These are phyloP conservation scores for Ruditapes philippinarum DNA, from an alignment of 1,140 invertebrate genomes.

Conservation along the genomic window DNA sequence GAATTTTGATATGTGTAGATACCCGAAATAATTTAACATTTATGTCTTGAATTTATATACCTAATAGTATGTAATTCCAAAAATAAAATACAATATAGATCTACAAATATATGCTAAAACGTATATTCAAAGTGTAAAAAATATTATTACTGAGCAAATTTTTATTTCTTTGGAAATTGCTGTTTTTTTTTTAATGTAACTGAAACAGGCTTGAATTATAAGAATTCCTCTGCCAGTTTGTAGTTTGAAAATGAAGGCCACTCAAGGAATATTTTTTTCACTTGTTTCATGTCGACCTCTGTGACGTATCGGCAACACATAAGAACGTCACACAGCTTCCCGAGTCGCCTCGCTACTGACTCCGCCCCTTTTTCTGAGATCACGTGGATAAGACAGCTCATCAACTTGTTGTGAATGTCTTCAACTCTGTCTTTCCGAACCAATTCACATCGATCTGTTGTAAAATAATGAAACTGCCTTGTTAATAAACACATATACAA, in stretches of 20 bases:
- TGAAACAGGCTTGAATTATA: no score
- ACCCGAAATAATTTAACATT: no score
- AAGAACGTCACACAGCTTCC: background rate
- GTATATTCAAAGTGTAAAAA: no score
- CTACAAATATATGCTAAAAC: no score
- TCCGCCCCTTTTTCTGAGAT: background rate
- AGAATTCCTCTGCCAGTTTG: constrained; percentile 1
- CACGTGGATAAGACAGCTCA: background rate
- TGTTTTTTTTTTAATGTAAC: no score
- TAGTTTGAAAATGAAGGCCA: constrained; percentile 5
- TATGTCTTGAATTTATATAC: no score
- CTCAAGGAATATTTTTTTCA: background rate
- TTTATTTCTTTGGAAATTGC: no score
- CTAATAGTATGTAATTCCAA: no score
- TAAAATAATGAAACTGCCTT: background rate
- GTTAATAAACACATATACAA: no score
- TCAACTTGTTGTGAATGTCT: background rate
- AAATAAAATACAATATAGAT: no score
- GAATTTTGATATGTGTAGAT: no score
- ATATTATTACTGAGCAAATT: no score
- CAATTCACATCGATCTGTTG: background rate
- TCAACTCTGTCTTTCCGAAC: background rate
- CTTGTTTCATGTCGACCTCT: constrained; percentile 28
- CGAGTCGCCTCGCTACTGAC: background rate
- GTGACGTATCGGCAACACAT: background rate